These are phyloP conservation scores for Dryobates pubescens DNA, from an alignment of 2,797 vertebrate species.

Conservation along the genomic window DNA sequence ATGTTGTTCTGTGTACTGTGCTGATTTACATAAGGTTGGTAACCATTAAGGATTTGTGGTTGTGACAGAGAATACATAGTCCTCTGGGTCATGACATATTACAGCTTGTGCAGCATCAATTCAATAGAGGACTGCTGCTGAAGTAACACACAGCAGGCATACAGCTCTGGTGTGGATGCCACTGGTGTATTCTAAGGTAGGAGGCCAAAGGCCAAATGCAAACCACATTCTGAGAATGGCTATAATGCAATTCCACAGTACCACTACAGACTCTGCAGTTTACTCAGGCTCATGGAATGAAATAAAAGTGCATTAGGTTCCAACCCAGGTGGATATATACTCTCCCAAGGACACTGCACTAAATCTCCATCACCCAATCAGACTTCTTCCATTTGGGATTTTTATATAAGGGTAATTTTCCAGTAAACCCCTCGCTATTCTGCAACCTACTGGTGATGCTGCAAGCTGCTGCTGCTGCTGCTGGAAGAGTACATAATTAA, in stretches of 20 bases:
- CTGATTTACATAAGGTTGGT: neutral
- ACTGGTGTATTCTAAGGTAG: neutral
- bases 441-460: conserved; percentile 46
- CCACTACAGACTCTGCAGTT: neutral
- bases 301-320: conserved; percentile 15
- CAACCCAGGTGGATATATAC: neutral
- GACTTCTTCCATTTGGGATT: neutral
- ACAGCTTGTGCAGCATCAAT: neutral
- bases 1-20: neutral
- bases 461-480: conserved; percentile 67
- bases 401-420: conserved; percentile 57
- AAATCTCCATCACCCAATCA: neutral
- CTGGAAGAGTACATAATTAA: conserved; percentile 71
- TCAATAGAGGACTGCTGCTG: neutral
- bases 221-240: neutral
- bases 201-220: conserved; percentile 44
- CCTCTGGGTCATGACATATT: neutral
- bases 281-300: neutral
- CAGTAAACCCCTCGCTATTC: conserved; percentile 51
- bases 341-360: neutral
- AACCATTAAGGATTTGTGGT: neutral
- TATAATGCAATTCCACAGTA: neutral
- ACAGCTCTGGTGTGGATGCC: neutral
- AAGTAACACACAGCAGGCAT: rapidly evolving
- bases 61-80: neutral